A percentile compares a stretch with the other conserved stretches of the same genome.
These are phyloP conservation scores for Piaya cayana DNA, from an alignment of 2,113 vertebrate species.

Conservation along the genomic window DNA sequence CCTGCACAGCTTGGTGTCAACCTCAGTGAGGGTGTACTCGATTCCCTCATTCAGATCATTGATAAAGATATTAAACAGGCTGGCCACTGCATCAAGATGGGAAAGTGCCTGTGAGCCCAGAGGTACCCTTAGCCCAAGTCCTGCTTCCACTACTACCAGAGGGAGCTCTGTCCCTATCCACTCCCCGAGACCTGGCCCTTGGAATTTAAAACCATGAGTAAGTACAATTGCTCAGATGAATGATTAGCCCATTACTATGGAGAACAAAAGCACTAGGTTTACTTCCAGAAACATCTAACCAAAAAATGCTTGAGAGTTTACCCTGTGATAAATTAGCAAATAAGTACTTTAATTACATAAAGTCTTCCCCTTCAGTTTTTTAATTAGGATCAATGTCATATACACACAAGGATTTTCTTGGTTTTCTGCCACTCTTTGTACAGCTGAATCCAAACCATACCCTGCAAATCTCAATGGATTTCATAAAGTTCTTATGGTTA, in stretches of 20 bases:
- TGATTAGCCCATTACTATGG: not conserved
- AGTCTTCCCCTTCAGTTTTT: not conserved
- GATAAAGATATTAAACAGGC: too few species aligned
- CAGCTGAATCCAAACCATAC: not conserved
- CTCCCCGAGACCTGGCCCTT: not conserved
- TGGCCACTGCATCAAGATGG: too few species aligned
- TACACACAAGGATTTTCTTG: not conserved
- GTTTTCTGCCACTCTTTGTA: not conserved
- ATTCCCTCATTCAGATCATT: too few species aligned
- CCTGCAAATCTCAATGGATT: not conserved
- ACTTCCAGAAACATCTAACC: not conserved
- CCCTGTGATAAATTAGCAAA: not conserved
- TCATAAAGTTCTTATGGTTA: not conserved
- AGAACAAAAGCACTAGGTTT: not conserved
- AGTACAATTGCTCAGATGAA: too few species aligned
- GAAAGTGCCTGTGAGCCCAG: fast-evolving
- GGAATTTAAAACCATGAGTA: too few species aligned
- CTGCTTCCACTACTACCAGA: fast-evolving
- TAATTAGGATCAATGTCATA: not conserved
- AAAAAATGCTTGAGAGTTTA: not conserved
- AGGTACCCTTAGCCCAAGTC: not conserved
- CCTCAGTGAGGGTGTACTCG: too few species aligned
- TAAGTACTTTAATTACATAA: not conserved
- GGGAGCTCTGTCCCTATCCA: not conserved
- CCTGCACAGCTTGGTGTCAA: too few species aligned